Percentiles rank a stretch among this genome's conserved stretches.
Conservation (phyloP, 2,797 vertebrate genomes). For the Rhyacichthys aspro region DNA sequence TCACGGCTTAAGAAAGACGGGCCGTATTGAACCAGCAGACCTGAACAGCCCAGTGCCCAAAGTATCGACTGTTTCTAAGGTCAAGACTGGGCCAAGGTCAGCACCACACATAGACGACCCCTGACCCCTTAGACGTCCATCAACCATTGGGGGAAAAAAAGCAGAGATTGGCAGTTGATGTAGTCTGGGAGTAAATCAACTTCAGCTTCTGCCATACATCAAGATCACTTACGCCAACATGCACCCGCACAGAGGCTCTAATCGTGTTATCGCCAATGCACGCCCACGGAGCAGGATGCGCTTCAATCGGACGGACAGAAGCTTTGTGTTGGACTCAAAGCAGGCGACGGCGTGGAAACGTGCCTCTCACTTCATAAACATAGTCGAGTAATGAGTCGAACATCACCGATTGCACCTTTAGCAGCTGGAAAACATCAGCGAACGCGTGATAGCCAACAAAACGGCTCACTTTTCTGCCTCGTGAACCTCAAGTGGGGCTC, state of each 20-base stretch:
- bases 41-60: constrained; percentile 20
- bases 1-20: constrained; percentile 37
- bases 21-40: constrained; percentile 35
- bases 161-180: constrained; percentile 64
- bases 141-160: constrained; percentile 59
- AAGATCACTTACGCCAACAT: constrained; percentile 66
- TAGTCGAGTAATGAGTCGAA: constrained; percentile 20
- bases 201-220: constrained; percentile 67
- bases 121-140: constrained; percentile 64
- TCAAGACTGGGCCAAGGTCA: constrained; percentile 63
- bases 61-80: constrained; percentile 33
- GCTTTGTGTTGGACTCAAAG: constrained; percentile 29
- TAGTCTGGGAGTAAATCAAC: constrained; percentile 74
- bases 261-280: constrained; percentile 58
- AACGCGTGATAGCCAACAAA: constrained; percentile 22
- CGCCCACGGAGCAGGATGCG: constrained; percentile 4
- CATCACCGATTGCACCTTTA: constrained; percentile 26
- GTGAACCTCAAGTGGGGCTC: constrained; percentile 28
- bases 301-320: constrained; percentile 11
- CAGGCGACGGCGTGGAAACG: constrained; percentile 14
- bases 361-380: background rate
- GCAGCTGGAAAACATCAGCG: constrained; percentile 37
- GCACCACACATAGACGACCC: constrained; percentile 54
- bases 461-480: background rate
- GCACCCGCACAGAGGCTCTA: constrained; percentile 53